These are phyloP conservation scores for Dicycla oo DNA, from an alignment of 2,888 invertebrate species.

Conservation along the genomic window DNA sequence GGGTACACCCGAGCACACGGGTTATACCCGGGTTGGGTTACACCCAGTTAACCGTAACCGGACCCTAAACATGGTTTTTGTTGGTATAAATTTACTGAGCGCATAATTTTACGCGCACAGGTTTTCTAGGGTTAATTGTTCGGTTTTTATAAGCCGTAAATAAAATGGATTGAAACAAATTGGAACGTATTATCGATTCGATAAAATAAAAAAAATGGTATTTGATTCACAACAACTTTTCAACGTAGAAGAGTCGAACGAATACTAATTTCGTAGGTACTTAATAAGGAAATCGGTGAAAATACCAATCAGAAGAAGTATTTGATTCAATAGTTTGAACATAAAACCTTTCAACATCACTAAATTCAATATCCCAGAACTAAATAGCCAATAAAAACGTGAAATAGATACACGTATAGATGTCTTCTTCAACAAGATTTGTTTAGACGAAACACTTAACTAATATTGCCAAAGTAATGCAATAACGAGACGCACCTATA, in stretches of 20 bases:
- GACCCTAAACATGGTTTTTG: conserved; percentile 54
- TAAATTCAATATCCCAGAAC: conserved; percentile 20
- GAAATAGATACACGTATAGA: conserved; percentile 54
- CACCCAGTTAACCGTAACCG: conserved; percentile 59
- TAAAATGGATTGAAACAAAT: conserved; percentile 19
- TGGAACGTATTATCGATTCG: conserved; percentile 3
- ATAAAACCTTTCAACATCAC: conserved; percentile 22
- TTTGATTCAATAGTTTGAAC: neutral
- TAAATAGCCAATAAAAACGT: conserved; percentile 46
- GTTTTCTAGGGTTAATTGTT: conserved; percentile 37
- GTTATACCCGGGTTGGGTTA: conserved; percentile 45
- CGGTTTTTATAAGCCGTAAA: conserved; percentile 18
- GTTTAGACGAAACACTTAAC: conserved; percentile 59
- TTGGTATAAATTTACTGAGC: conserved; percentile 62
- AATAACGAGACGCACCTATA: conserved; percentile 67
- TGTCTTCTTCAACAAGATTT: conserved; percentile 28
- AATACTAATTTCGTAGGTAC: neutral
- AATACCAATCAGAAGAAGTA: neutral
- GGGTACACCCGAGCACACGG: conserved; percentile 46
- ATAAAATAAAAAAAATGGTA: neutral
- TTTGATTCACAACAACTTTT: neutral
- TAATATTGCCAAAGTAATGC: conserved; percentile 73
- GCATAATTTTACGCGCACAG: conserved; percentile 59
- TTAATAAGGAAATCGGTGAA: too few species aligned
- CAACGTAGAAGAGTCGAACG: neutral